Conservation (phyloP, 2,113 vertebrate species). For the Lucifuga dentata region DNA sequence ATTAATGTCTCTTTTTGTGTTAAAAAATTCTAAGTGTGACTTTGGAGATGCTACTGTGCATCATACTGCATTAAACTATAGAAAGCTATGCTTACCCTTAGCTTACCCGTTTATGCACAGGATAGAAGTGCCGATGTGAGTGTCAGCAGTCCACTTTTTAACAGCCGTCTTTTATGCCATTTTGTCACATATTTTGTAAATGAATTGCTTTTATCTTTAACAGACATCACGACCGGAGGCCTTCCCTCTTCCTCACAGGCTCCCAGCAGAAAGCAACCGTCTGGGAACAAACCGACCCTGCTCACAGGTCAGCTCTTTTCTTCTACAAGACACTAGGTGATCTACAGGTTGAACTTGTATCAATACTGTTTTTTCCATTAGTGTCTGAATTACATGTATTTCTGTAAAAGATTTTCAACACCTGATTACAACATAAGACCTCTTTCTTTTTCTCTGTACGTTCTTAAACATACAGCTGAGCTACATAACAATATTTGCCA, state of each 20-base stretch:
- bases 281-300: slow-evolving; percentile 83
- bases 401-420: neutral
- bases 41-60: neutral
- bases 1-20: neutral
- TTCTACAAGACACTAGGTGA: neutral
- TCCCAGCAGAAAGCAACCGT: slow-evolving; percentile 78
- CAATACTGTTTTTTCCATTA: neutral
- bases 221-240: slow-evolving; percentile 85
- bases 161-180: neutral
- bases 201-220: slow-evolving; percentile 41
- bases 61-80: neutral
- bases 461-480: too few relatives aligned
- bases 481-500: too few relatives aligned
- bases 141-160: neutral
- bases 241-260: slow-evolving; percentile 85
- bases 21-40: neutral
- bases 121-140: neutral
- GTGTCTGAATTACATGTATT: neutral
- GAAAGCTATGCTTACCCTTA: neutral
- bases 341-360: neutral
- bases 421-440: neutral
- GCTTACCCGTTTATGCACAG: too few relatives aligned
- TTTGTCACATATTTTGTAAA: slow-evolving; percentile 3
- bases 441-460: too few relatives aligned
- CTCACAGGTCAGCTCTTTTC: slow-evolving; percentile 81